These are phyloP conservation scores for Eulemur rubriventer DNA, from an alignment of 2,797 vertebrate genomes.

Conservation along the genomic window DNA sequence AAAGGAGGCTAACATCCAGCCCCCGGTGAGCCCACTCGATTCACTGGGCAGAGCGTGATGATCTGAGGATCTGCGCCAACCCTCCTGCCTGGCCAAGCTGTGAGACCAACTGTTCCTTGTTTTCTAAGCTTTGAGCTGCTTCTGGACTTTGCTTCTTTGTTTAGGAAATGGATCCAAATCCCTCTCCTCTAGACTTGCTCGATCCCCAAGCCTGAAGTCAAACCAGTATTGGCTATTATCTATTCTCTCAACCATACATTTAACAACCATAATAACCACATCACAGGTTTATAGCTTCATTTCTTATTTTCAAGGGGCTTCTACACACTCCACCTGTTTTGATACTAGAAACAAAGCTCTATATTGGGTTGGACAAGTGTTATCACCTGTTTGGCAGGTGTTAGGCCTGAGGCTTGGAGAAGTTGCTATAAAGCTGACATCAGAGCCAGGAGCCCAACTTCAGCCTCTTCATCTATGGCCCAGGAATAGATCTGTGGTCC, in stretches of 20 bases:
- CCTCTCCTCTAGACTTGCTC: neutral
- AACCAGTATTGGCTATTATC: neutral
- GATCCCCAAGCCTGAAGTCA: neutral
- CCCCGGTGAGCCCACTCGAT: neutral
- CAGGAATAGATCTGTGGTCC: neutral
- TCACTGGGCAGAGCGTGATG: conserved; percentile 13
- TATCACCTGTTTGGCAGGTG: neutral
- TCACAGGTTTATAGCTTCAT: neutral
- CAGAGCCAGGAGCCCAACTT: neutral
- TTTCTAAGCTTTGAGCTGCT: conserved; percentile 39
- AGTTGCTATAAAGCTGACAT: neutral
- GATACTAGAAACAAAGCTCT: neutral
- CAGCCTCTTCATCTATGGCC: neutral
- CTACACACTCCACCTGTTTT: neutral
- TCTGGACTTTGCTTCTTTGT: conserved; percentile 43
- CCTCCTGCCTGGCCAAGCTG: conserved; percentile 55
- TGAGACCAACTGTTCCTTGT: conserved; percentile 71
- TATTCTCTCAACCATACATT: neutral
- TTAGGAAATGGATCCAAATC: conserved; percentile 29
- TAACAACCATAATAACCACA: neutral
- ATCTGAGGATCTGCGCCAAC: conserved; percentile 30
- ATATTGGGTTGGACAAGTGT: neutral
- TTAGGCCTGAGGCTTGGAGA: neutral
- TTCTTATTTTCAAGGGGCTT: neutral
- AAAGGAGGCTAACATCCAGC: conserved; percentile 48